Base-by-base conservation (phyloP, 30 jellyfish, hydroid and myxozoan species). In the Chrysaora quinquecirrha region DNA sequence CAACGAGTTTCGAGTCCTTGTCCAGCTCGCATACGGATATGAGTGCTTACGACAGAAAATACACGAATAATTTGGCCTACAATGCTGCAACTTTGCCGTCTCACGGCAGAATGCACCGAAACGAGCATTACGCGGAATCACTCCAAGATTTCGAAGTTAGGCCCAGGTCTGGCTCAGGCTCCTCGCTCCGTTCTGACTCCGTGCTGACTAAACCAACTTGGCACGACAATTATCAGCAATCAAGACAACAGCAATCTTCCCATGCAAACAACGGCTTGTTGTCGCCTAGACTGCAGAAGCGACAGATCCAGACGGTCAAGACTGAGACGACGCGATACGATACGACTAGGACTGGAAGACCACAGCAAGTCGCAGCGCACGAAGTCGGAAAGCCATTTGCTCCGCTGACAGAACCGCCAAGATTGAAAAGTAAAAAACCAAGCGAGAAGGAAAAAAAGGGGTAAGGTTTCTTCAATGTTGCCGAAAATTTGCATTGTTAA, bases 141-240 rank as follows among this genome's bases (percentile, higher is more conserved):
- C 48, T 86, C 34, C 98, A 91, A 85, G 98, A 90, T 32, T 73
- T 52, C 19, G 90, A 77, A 28, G 54, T 77, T 11, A 70, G 91
- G 48, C 90, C 94, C 16, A 65, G 98, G 50, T 27, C 90, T 20
- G 88, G 84, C 50, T 91, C 98, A 0, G 91, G 91, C 0, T 65
- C 83, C 16, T 91, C 98, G 10, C 81, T 84, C 12, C 87, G 92
- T 30, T 91, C 98, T 10, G 98, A 91, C 34, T 74, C 89, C 28
- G 86, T 76, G 1, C 63, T 90, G 83, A 75, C 88, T 64, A 46
- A 90, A 34, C 91, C 93, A 64, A 68, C 67, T 69, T 48, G 84
- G 70, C 68, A 52, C 29, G 29, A 52, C 19, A 71, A 31, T 25
- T 30, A 43, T 63, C 64, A 47, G 48, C 85, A 64, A 24, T 32